Conservation (phyloP, 2,888 invertebrate genomes). For the Clistopyga incitator region DNA sequence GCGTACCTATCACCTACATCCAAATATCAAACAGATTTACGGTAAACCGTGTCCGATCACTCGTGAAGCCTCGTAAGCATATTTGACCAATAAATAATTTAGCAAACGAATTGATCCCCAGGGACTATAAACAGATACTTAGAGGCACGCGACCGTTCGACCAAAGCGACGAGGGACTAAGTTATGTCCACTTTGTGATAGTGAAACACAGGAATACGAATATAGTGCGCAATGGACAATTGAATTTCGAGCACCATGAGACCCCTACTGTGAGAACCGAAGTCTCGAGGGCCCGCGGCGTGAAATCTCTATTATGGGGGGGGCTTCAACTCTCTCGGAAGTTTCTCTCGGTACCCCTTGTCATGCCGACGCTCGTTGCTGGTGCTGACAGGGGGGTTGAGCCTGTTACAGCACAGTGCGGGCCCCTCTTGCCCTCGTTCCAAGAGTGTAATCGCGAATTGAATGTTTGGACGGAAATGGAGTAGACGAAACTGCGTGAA, state of each 20-base stretch:
- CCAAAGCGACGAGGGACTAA: neutral
- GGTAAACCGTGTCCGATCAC: constrained; percentile 77
- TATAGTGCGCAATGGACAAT: constrained; percentile 72
- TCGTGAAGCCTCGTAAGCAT: constrained; percentile 78
- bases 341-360: constrained; percentile 25
- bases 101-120: constrained; percentile 84
- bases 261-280: constrained; percentile 84
- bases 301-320: constrained; percentile 84
- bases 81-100: constrained; percentile 84
- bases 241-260: constrained; percentile 62
- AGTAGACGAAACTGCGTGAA: constrained; percentile 55
- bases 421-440: constrained; percentile 67
- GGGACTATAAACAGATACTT: constrained; percentile 85
- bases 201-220: neutral
- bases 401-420: constrained; percentile 63
- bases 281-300: constrained; percentile 81
- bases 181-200: constrained; percentile 33
- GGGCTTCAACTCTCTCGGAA: constrained; percentile 54
- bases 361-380: constrained; percentile 63
- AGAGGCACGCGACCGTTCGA: constrained; percentile 80
- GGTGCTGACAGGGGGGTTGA: constrained; percentile 74
- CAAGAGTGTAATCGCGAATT: constrained; percentile 82
- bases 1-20: constrained; percentile 63
- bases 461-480: constrained; percentile 79
- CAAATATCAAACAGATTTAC: constrained; percentile 78